phyloP scores from a whole-genome alignment of 2,113 vertebrate species.

The Anhinga anhinga region DNA sequence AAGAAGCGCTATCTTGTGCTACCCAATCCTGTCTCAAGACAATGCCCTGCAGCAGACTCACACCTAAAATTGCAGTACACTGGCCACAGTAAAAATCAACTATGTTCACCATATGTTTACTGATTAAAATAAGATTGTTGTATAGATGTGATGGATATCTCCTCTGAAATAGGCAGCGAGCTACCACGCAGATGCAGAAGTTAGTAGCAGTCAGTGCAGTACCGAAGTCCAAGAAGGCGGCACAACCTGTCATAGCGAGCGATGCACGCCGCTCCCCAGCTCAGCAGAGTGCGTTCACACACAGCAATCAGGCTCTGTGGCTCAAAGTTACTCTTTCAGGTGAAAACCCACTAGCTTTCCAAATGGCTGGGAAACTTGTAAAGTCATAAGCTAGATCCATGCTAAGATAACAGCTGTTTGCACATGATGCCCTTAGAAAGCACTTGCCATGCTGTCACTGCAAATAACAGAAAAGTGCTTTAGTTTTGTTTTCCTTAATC shows the following conservation, averaged over 20 bases:
- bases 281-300: not conserved
- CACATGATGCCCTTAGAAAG: not conserved
- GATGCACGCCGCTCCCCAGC: fast-evolving
- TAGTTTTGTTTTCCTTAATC: not conserved
- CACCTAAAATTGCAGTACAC: not conserved
- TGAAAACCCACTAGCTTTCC: not conserved
- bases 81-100: not conserved
- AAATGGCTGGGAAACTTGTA: not conserved
- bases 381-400: not conserved
- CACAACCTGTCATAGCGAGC: not conserved
- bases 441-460: not conserved
- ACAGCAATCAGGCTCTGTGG: not conserved
- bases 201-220: not conserved
- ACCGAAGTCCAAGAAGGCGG: not conserved
- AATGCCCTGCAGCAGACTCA: not conserved
- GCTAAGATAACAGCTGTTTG: not conserved
- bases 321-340: not conserved
- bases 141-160: not conserved
- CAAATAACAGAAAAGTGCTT: not conserved
- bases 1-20: not conserved
- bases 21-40: not conserved
- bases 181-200: not conserved
- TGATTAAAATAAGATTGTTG: not conserved
- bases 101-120: not conserved
- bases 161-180: not conserved